phyloP scores from a whole-genome alignment of 2,888 invertebrate genomes.

The Ornithoptera priamus region DNA sequence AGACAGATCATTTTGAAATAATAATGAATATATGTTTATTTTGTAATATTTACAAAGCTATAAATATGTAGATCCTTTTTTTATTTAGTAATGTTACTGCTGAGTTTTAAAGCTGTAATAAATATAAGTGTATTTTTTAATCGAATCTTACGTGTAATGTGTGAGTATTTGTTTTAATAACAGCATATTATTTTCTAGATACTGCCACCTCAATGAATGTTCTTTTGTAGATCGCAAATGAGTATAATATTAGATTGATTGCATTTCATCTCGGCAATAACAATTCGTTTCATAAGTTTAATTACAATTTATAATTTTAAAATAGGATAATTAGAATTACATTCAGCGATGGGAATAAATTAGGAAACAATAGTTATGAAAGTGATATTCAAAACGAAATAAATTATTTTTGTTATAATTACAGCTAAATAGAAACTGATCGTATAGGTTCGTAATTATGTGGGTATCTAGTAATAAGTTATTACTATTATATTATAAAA shows the following conservation, averaged over 20 bases:
- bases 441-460: neutral
- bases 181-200: neutral
- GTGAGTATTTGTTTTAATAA: neutral
- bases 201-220: neutral
- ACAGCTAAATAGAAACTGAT: neutral
- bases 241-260: neutral
- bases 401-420: conserved; percentile 2
- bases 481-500: neutral
- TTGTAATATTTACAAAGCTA: too few relatives aligned
- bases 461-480: neutral
- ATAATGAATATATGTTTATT: too few relatives aligned
- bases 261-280: neutral
- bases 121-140: neutral
- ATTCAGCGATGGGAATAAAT: neutral
- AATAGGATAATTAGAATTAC: neutral
- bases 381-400: conserved; percentile 1
- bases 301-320: neutral
- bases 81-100: too few relatives aligned
- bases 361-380: neutral
- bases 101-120: neutral
- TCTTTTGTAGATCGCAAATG: neutral
- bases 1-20: too few relatives aligned
- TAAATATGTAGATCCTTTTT: too few relatives aligned
- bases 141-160: neutral
- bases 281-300: neutral